phyloP scores from a whole-genome alignment of 1,140 invertebrate species.

The Drosophila pallidifrons region DNA sequence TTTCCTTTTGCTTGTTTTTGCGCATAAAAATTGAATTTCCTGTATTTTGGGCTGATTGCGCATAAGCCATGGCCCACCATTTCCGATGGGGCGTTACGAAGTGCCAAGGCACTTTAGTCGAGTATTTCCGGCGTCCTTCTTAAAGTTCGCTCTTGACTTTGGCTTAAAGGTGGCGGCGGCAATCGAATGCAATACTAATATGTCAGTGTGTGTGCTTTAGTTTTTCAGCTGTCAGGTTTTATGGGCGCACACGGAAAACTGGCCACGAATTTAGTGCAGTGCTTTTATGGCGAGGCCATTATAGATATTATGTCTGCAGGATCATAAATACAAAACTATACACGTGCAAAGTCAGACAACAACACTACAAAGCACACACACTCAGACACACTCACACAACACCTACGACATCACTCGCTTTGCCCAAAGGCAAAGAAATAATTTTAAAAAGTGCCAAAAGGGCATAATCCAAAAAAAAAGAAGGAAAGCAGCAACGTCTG shows the following conservation, averaged over 20 bases:
- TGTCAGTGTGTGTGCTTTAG: constrained; percentile 8
- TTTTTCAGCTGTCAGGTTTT: constrained; percentile 16
- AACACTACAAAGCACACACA: constrained; percentile 12
- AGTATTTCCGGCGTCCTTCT: constrained; percentile 26
- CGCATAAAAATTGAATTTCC: constrained; percentile 79
- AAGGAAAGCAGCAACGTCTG: constrained; percentile 55
- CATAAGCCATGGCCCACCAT: constrained; percentile 56
- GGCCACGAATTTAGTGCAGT: constrained; percentile 6
- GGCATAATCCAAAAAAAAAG: constrained; percentile 67
- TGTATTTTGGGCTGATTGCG: constrained; percentile 70
- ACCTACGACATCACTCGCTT: constrained; percentile 11
- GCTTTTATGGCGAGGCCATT: constrained; percentile 51
- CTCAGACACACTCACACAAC: constrained; percentile 23
- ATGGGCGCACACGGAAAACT: constrained; percentile 1
- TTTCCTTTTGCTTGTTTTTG: constrained; percentile 53
- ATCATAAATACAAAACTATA: constrained; percentile 52
- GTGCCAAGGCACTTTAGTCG: constrained; percentile 28
- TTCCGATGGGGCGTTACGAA: constrained; percentile 52
- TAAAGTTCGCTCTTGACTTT: constrained; percentile 22
- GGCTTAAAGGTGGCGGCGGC: constrained; percentile 21
- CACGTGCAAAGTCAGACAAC: constrained; percentile 49
- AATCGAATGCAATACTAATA: constrained; percentile 19
- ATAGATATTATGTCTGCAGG: constrained; percentile 70
- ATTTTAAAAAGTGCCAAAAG: constrained; percentile 81
- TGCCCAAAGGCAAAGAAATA: constrained; percentile 66